phyloP scores from a whole-genome alignment of 2,797 vertebrate species.

The Lepilemur septentrionalis region DNA sequence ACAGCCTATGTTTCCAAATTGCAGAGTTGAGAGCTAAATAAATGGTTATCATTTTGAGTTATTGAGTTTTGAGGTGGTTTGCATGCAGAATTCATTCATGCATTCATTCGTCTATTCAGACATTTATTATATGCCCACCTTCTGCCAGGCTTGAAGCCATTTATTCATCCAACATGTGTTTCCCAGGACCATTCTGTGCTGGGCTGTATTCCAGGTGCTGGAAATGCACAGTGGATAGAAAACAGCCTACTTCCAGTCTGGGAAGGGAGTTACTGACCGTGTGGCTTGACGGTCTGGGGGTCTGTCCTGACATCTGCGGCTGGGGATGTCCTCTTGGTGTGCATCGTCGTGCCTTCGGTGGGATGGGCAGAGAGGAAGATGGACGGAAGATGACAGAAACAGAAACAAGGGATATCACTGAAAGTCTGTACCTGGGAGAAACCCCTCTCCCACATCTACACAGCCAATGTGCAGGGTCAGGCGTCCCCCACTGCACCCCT shows the following conservation, averaged over 20 bases:
- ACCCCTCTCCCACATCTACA: background rate
- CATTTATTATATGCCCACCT: too few relatives aligned
- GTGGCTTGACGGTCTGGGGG: rapidly evolving
- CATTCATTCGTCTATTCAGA: background rate
- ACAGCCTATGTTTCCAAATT: background rate
- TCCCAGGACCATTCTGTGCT: background rate
- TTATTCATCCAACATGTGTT: background rate
- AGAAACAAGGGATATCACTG: background rate
- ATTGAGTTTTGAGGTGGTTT: too few relatives aligned
- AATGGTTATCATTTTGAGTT: background rate
- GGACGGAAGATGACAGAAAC: background rate
- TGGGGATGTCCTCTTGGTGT: background rate
- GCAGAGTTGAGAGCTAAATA: background rate
- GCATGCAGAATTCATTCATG: background rate
- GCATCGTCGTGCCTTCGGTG: background rate
- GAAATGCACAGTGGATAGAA: background rate
- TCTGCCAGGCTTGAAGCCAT: background rate
- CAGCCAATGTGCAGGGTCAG: background rate
- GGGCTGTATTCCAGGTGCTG: background rate
- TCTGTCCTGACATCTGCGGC: rapidly evolving
- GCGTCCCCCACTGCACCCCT: rapidly evolving
- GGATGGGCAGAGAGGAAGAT: background rate
- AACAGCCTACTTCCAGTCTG: background rate
- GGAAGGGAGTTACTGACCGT: conserved; percentile 42
- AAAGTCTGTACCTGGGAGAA: background rate